These are phyloP conservation scores for Sciurus carolinensis DNA, from an alignment of 2,797 vertebrate species.

Conservation along the genomic window DNA sequence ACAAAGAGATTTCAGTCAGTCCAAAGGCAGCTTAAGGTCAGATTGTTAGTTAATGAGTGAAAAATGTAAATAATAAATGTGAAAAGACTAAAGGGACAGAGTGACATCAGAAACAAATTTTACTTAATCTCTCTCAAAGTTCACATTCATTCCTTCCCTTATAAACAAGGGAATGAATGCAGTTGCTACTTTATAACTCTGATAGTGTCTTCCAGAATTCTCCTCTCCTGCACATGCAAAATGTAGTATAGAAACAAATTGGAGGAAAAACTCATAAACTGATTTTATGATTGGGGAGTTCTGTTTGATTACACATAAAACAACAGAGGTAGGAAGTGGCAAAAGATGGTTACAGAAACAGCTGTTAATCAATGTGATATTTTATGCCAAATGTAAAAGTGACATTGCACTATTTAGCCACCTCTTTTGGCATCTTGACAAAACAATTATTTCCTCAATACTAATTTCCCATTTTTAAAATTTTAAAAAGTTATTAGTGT, in stretches of 20 bases:
- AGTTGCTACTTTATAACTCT: not conserved
- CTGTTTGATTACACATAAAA: no score
- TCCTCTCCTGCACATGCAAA: not conserved
- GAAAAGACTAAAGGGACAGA: not conserved
- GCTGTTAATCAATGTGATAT: no score
- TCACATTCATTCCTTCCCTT: not conserved
- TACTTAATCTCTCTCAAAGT: not conserved
- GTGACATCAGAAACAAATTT: not conserved
- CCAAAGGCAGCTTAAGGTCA: not conserved
- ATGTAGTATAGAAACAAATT: not conserved
- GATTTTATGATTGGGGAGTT: not conserved
- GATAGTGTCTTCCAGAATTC: not conserved
- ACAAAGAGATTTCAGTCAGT: not conserved
- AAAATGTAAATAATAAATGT: not conserved
- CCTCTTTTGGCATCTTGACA: no score
- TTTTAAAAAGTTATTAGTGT: no score
- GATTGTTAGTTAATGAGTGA: not conserved
- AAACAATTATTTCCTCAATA: no score
- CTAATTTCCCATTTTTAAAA: not conserved
- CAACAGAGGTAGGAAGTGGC: no score
- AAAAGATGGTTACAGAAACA: no score
- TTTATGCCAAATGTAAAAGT: no score
- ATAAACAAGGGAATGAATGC: not conserved
- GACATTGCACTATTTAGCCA: no score
- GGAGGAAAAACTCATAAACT: not conserved